Percentiles rank a stretch among this genome's conserved stretches.
These are phyloP conservation scores for Oligia fasciuncula DNA, from an alignment of 2,888 invertebrate species.

Conservation along the genomic window DNA sequence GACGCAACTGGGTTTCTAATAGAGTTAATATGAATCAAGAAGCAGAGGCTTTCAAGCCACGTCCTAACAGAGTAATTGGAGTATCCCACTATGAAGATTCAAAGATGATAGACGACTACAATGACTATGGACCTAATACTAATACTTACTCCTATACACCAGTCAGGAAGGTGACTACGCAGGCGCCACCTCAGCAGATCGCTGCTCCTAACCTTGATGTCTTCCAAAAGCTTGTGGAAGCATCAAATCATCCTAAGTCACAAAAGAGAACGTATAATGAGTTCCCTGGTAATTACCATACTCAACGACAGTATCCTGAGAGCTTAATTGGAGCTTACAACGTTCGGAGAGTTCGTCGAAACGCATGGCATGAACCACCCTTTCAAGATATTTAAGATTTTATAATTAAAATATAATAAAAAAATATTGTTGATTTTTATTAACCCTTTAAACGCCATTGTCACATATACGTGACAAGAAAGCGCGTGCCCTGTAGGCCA, in stretches of 20 bases:
- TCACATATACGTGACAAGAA: too few species aligned
- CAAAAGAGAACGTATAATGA: conserved; percentile 31
- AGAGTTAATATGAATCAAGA: conserved; percentile 24
- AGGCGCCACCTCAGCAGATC: conserved; percentile 36
- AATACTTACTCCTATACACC: conserved; percentile 56
- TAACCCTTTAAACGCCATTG: too few species aligned
- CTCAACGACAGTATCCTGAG: conserved; percentile 29
- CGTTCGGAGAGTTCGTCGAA: conserved; percentile 23
- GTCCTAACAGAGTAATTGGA: neutral
- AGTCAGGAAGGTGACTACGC: conserved; percentile 31
- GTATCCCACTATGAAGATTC: conserved; percentile 25
- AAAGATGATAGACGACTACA: conserved; percentile 52
- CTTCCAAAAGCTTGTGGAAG: conserved; percentile 51
- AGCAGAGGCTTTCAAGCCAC: conserved; percentile 7
- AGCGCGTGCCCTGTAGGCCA: too few species aligned
- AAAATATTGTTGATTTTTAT: neutral
- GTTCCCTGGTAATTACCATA: conserved; percentile 23
- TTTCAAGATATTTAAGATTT: conserved; percentile 25
- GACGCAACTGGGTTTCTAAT: conserved; percentile 40
- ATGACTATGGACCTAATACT: conserved; percentile 48
- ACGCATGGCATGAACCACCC: conserved; percentile 16
- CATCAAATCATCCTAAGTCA: conserved; percentile 52
- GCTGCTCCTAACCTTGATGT: conserved; percentile 43
- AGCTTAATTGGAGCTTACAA: conserved; percentile 32
- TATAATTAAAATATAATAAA: neutral